A percentile compares a stretch with the other conserved stretches of the same genome.
phyloP scores from a whole-genome alignment of 37 sponge, comb jelly and placozoan species.

The Agelas oroides region DNA sequence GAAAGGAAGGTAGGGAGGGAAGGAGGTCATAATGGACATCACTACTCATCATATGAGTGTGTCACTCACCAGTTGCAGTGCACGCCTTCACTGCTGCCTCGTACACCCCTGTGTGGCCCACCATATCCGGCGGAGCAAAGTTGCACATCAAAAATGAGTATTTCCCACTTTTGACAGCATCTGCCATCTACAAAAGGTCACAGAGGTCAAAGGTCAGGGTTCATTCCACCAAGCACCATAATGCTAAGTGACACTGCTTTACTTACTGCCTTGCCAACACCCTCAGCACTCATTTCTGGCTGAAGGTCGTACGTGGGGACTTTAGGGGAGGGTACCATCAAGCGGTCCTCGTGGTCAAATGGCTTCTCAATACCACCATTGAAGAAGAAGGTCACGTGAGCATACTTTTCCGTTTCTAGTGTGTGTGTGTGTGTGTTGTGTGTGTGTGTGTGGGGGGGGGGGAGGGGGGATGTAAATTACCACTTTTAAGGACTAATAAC shows the following conservation, averaged over 20 bases:
- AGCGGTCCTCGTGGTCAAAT: constrained; percentile 79
- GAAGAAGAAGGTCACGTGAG: constrained; percentile 99
- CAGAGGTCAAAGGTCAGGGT: no score
- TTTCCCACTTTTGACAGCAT: constrained; percentile 76
- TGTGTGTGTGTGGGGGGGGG: no score
- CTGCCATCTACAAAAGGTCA: constrained; percentile 66
- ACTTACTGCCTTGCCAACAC: constrained; percentile 87
- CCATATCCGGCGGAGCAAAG: constrained; percentile 99
- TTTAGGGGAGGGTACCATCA: constrained; percentile 96
- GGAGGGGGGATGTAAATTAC: no score
- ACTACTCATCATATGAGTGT: not conserved
- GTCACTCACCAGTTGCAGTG: constrained; percentile 81
- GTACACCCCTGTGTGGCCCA: constrained; percentile 98
- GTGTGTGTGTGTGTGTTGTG: no score
- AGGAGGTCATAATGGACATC: no score
- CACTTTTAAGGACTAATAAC: no score
- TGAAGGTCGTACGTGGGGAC: constrained; percentile 96
- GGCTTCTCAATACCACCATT: constrained; percentile 92
- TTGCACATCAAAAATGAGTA: constrained; percentile 98
- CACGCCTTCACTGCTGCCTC: constrained; percentile 90
- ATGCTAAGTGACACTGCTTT: no score
- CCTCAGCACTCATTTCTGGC: constrained; percentile 96
- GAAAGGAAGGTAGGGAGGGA: no score
- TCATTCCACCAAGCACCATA: no score
- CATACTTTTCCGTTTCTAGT: constrained; percentile 98